Evolutionary conservation across 1,140 invertebrate species (phyloP).

Genomic region (Lordiphosa mommai): DNA sequence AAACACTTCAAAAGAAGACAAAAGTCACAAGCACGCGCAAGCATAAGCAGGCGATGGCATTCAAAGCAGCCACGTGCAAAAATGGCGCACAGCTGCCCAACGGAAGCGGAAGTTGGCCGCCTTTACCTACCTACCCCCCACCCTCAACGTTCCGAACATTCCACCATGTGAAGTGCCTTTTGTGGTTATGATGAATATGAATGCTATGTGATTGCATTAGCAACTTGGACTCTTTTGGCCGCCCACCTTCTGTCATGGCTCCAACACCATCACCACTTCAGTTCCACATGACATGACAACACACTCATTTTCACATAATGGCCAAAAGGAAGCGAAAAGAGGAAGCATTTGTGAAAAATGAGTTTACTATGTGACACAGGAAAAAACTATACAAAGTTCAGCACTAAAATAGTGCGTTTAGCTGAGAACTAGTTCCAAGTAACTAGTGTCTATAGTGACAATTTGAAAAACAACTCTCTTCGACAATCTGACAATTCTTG

Average conservation of each 20-base stretch:
- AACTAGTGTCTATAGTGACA: too few relatives aligned
- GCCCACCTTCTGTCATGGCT: not conserved
- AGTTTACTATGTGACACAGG: constrained; percentile 65
- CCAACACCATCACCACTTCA: not conserved
- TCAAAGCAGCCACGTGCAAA: constrained; percentile 44
- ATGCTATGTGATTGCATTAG: constrained; percentile 77
- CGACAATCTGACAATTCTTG: too few relatives aligned
- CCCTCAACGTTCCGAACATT: not conserved
- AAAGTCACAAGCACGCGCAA: too few relatives aligned
- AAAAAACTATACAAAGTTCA: constrained; percentile 15
- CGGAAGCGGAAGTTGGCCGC: constrained; percentile 26
- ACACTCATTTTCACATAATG: constrained; percentile 53
- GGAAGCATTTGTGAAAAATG: constrained; percentile 68
- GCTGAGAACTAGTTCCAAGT: not conserved
- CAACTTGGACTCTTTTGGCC: constrained; percentile 50
- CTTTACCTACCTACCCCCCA: too few relatives aligned
- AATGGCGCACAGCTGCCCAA: constrained; percentile 39
- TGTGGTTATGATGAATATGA: constrained; percentile 77
- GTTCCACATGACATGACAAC: constrained; percentile 42
- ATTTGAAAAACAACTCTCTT: too few relatives aligned
- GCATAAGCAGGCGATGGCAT: constrained; percentile 3
- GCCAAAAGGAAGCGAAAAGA: constrained; percentile 10
- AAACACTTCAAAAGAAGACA: too few relatives aligned
- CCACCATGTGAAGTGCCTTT: constrained; percentile 60
- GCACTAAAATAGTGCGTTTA: not conserved